Base-by-base conservation (phyloP, 2,113 vertebrate genomes). In the Sus scrofa region DNA sequence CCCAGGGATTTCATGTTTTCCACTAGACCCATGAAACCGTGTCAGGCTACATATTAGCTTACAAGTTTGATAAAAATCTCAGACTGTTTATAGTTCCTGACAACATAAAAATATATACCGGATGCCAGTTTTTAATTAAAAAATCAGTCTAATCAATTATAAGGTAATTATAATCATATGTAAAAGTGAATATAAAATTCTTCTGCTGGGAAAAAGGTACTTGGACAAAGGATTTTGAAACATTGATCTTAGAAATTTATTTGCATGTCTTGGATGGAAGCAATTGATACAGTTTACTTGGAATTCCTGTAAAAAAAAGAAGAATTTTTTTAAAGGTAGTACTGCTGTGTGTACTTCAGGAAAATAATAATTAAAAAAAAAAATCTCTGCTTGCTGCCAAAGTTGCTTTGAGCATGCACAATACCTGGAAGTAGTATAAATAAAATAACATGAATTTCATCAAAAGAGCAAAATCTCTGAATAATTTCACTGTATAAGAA, bases 181-280 rank as follows among this genome's bases (percentile, higher is more conserved):
- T 73, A 90, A 96, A 96, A 75, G 20, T 37, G 19, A 91, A 71
- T 79, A 81, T 79, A 83, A 75, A 88, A 71, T 85, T 86, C 44
- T 94, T 83, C 85, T 86, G 10, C 65, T 75, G 92, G 50, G 44
- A 12, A 60, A 12, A 67, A 96, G 84, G 50, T 56, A 85, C 86
- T 89, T 81, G 4, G 58, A 96, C 73, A 89, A 81, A 94, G 34
- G 50, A 90, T 93, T 94, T 92, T 91, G 26, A 95, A 92, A 95
- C 91, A 93, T 30, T 65, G 83, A 95, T 96, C 90, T 95, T 89
- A 95, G 81, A 97, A 93, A 89, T 98, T 98, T 98, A 98, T 98
- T 98, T 97, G 84, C 82, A 95, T 95, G 91, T 98, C 92, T 98
- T 98, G 95, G 96, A 94, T 91, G 96, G 82, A 97, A 97, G 7